Base-by-base conservation (phyloP, 2,797 vertebrate species). In the Eospalax fontanierii region DNA sequence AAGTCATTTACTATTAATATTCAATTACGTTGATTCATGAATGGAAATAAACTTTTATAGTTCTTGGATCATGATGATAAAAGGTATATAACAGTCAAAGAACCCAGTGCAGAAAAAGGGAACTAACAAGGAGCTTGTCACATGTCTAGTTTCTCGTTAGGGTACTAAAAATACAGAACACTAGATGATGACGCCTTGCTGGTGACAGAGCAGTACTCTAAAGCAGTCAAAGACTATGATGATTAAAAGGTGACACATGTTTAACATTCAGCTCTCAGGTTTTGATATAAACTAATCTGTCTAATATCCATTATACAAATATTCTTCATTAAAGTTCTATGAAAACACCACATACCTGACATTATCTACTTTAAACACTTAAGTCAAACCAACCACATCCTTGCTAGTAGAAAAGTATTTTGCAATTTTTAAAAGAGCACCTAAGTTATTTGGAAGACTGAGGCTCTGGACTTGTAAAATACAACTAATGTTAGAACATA, bases 401-500 rank as follows among this genome's bases (percentile, higher is more conserved):
- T 79, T 96, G 74, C 59, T 46, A 59, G 8, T 66, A 71, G 1
- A 73, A 80, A 88, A 40, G 84, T 63, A 75, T 65, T 87, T 78
- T 79, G 16, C 40, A 70, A 71, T 82, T 79, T 89, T 92, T 6
- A 79, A 78, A 33, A 54, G 68, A 24, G 26, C 14, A 85, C 61
- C n/a, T 95, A 87, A 65, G 43, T 79, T 93, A 94, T 91, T 73
- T 83, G 18, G 65, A 89, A 50, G 22, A 74, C 40, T 91, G 50
- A 82, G n/a, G 33, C 24, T 74, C 6, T 21, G 84, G n/a, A 92
- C 3, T 86, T 2, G 15, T 33, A 90, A 84, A 87, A 75, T 38
- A 28, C 6, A 74, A 70, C 91, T 35, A 54, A 33, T 75, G 40
- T 50, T 86, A 86, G 88, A 95, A 74, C 38, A 71, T 8, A 85